Evolutionary conservation across 2,888 invertebrate species (phyloP), one percentile per base, ranked within the genome.

Genomic region (Coleophora flavipennella): DNA sequence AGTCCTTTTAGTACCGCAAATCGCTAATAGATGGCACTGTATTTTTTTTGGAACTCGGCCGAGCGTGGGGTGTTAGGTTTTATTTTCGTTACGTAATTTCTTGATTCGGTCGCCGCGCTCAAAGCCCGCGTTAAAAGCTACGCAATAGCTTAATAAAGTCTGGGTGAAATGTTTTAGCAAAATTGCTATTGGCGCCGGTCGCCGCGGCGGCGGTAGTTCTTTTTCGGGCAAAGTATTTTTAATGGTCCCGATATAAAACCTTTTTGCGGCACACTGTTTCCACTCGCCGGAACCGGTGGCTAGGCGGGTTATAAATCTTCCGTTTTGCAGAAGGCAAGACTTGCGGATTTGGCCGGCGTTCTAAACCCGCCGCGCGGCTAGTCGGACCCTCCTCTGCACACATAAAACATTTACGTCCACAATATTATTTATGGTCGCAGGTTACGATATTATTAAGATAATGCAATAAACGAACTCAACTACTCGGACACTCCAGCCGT

Each of bases 391-490:
- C 44, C 47, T 48, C n/a, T n/a, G n/a, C n/a, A n/a, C n/a, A 51
- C 49, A 59, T 73, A 70, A 68, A 73, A 72, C 51, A 58, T 66
- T 65, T 63, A 67, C 59, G 58, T 57, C 52, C 56, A 50, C 52
- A 55, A 62, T 12, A 64, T 65, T 68, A 72, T 67, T 68, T 68
- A 63, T 64, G 49, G 56, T 45, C 52, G 46, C 51, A 60, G 56
- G 62, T 69, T 69, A 67, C 68, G 61, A 62, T 61, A 68, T 67
- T 69, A 72, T 71, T 66, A 71, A 67, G 64, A 49, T 50, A 57
- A 57, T 57, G 65, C 64, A 62, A 69, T 76, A 71, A 71, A 66
- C 52, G 46, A 49, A 46, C 53, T 48, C 55, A 56, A 57, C 64
- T 67, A 56, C n/a, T n/a, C 44, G 62, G 62, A 62, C 56, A 53